Evolutionary conservation across 2,113 vertebrate genomes (phyloP).

Genomic region (Centropus unirufus): DNA sequence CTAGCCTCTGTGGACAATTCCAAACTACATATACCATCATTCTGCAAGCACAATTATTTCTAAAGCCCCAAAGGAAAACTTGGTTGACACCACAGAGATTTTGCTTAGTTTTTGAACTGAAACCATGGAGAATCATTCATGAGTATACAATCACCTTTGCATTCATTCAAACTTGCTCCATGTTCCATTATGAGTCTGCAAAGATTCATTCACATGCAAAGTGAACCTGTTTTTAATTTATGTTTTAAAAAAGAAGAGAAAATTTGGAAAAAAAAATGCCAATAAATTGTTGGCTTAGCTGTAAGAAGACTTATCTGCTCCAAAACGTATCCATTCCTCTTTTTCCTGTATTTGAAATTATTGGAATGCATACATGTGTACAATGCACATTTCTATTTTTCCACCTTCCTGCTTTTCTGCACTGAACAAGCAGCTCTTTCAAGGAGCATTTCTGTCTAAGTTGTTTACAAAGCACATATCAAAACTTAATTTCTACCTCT

Average conservation of each 20-base stretch:
- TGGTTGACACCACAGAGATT: background rate
- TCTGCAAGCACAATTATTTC: background rate
- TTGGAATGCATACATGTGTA: background rate
- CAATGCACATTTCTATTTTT: background rate
- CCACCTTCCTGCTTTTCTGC: background rate
- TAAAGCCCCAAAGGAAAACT: background rate
- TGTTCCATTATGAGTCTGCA: background rate
- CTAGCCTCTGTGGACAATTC: background rate
- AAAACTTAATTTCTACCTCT: background rate
- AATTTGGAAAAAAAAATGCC: background rate
- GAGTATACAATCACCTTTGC: background rate
- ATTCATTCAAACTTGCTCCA: background rate
- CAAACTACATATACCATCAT: background rate
- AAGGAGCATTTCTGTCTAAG: background rate
- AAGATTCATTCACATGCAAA: background rate
- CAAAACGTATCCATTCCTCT: background rate
- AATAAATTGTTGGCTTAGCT: background rate
- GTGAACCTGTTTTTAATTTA: background rate
- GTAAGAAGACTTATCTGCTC: background rate
- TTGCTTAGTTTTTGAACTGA: background rate
- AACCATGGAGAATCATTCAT: background rate
- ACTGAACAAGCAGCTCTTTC: background rate
- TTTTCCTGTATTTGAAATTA: background rate
- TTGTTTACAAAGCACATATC: background rate
- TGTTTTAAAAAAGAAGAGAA: background rate